These are phyloP conservation scores for Pluvialis apricaria DNA, from an alignment of 2,113 vertebrate genomes.

Conservation along the genomic window DNA sequence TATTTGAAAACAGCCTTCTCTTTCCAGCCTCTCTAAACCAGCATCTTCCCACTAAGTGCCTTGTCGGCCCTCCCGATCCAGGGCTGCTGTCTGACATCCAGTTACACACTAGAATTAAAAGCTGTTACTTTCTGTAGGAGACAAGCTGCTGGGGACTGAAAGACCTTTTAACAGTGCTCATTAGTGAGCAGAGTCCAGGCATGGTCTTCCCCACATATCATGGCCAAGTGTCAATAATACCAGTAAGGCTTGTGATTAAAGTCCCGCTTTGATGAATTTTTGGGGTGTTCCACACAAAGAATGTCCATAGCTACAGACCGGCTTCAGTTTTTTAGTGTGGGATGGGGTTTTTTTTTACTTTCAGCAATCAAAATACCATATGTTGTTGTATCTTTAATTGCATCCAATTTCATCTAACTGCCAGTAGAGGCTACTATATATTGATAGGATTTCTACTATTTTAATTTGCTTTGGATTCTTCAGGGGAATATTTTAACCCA, in stretches of 20 bases:
- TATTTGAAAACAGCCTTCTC: not conserved
- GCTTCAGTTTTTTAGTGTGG: not conserved
- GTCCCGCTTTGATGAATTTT: not conserved
- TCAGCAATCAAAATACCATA: not conserved
- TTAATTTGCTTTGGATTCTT: not conserved
- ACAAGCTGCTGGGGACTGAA: not conserved
- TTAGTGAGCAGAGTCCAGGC: not conserved
- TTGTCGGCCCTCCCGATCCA: not conserved
- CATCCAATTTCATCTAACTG: not conserved
- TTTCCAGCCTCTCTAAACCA: not conserved
- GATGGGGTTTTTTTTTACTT: not conserved
- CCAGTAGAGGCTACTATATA: not conserved
- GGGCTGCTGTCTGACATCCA: not conserved
- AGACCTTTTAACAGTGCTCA: not conserved
- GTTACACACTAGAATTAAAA: not conserved
- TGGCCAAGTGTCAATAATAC: not conserved
- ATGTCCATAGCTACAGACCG: not conserved
- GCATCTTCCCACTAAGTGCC: not conserved
- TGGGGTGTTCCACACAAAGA: not conserved
- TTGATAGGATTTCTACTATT: not conserved
- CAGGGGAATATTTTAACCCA: not conserved
- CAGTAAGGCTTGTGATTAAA: not conserved
- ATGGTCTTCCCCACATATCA: not conserved
- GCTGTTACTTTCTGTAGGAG: not conserved
- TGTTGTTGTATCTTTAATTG: not conserved